A percentile compares a stretch with the other conserved stretches of the same genome.
phyloP scores from a whole-genome alignment of 2,113 vertebrate species.

The Excalfactoria chinensis region DNA sequence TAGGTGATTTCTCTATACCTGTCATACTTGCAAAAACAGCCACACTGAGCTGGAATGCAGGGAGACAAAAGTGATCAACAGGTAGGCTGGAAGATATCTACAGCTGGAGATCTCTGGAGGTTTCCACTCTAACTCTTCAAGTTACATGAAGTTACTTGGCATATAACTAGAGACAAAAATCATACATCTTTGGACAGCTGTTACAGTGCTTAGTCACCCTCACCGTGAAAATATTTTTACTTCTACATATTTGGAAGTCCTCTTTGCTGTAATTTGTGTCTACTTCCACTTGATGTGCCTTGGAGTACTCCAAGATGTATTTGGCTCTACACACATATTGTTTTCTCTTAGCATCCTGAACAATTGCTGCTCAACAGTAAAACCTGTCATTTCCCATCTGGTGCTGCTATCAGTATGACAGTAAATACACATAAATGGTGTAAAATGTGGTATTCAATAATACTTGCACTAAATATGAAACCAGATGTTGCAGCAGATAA shows the following conservation, averaged over 20 bases:
- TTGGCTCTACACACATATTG: neutral
- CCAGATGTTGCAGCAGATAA: neutral
- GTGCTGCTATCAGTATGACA: neutral
- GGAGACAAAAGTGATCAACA: neutral
- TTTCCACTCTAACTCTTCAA: neutral
- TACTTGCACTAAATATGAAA: neutral
- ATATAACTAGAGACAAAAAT: neutral
- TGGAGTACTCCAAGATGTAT: neutral
- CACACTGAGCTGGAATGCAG: neutral
- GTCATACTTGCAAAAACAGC: neutral
- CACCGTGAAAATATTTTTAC: neutral
- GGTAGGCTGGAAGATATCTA: fast-evolving
- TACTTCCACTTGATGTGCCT: neutral
- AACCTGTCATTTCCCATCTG: neutral
- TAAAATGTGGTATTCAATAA: neutral
- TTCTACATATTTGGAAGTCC: neutral
- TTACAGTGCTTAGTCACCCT: neutral
- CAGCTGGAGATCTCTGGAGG: neutral
- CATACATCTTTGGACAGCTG: fast-evolving
- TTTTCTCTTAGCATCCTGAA: neutral
- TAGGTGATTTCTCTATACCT: neutral
- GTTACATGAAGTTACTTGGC: fast-evolving
- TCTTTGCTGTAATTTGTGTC: neutral
- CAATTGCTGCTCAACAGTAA: neutral
- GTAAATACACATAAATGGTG: fast-evolving